A percentile compares a stretch with the other conserved stretches of the same genome.
phyloP scores from a whole-genome alignment of 2,888 invertebrate species.

The Nemapogon koenigi region DNA sequence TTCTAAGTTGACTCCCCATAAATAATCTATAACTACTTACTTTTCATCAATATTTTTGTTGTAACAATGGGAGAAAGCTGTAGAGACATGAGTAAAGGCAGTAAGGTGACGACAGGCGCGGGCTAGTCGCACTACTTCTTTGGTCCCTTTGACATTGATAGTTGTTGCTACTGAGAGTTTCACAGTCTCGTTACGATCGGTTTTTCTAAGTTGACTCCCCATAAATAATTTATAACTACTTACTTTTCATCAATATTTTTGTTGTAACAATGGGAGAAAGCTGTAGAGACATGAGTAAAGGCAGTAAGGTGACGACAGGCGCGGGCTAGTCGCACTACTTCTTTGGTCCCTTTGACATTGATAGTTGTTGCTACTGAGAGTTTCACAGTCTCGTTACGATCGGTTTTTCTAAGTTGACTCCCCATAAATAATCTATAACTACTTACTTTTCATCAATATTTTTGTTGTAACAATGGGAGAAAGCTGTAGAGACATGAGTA shows the following conservation, averaged over 20 bases:
- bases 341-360: no score
- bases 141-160: slow-evolving; percentile 82
- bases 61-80: slow-evolving; percentile 72
- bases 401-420: no score
- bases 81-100: slow-evolving; percentile 56
- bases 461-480: slow-evolving; percentile 76
- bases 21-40: slow-evolving; percentile 31
- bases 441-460: slow-evolving; percentile 72
- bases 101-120: slow-evolving; percentile 74
- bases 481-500: slow-evolving; percentile 50
- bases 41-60: slow-evolving; percentile 75
- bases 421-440: no score
- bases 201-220: no score
- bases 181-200: no score
- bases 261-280: slow-evolving; percentile 74
- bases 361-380: no score
- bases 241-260: slow-evolving; percentile 74
- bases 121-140: slow-evolving; percentile 74
- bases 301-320: slow-evolving; percentile 75
- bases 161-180: slow-evolving; percentile 74
- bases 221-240: slow-evolving; percentile 25
- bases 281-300: slow-evolving; percentile 47
- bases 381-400: no score
- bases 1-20: no score
- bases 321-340: no score